These are phyloP conservation scores for Protaetia brevitarsis DNA, from an alignment of 1,140 invertebrate genomes.

Conservation along the genomic window DNA sequence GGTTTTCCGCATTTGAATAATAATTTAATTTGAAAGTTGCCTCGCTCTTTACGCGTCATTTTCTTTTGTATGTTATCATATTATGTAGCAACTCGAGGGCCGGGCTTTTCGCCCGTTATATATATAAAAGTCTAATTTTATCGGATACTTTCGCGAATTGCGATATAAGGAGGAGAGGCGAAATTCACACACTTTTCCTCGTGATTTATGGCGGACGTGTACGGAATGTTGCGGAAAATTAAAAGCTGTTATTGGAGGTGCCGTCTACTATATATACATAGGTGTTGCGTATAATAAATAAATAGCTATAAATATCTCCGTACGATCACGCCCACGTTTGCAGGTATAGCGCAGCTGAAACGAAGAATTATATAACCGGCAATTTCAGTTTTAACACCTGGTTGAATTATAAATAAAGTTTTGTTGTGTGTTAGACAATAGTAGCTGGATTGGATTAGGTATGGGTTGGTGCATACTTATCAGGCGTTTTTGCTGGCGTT, in stretches of 20 bases:
- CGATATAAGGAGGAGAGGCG: neutral
- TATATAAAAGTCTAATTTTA: constrained; percentile 22
- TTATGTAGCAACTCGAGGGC: constrained; percentile 36
- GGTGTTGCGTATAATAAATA: neutral
- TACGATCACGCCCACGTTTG: too few species aligned
- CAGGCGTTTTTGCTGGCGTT: too few species aligned
- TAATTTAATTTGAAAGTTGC: constrained; percentile 43
- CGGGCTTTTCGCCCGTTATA: too few species aligned
- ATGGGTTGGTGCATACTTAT: too few species aligned
- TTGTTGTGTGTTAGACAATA: too few species aligned
- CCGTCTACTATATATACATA: too few species aligned
- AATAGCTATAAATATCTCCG: constrained; percentile 13
- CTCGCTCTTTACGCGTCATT: constrained; percentile 18
- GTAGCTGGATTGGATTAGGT: too few species aligned
- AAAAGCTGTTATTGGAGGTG: constrained; percentile 15
- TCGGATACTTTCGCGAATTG: constrained; percentile 17
- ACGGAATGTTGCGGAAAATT: constrained; percentile 22
- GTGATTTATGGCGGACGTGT: constrained; percentile 24
- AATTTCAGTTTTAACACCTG: too few species aligned
- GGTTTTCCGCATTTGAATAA: constrained; percentile 40
- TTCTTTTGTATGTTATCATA: constrained; percentile 5
- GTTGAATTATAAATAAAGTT: too few species aligned
- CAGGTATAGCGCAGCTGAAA: too few species aligned
- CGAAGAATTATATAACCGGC: too few species aligned
- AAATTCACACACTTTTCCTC: constrained; percentile 14